Percentiles rank a stretch among this genome's conserved stretches.
Evolutionary conservation across 2,113 vertebrate genomes (phyloP).

Genomic region (Eulacestoma nigropectus): DNA sequence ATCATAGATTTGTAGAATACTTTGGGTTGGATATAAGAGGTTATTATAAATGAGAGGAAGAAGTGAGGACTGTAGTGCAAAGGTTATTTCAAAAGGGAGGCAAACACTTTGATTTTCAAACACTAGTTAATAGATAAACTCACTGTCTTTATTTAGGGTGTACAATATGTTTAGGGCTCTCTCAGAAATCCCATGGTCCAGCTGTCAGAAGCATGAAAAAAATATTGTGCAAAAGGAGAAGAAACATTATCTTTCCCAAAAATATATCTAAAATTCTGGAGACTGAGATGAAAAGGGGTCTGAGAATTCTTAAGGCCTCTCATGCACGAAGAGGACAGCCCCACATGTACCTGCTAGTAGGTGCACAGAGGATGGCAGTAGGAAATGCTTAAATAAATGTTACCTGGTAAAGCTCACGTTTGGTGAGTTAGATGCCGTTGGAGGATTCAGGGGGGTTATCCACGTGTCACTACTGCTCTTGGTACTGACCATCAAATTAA

Average conservation of each 20-base stretch:
- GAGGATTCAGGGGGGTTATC: not conserved
- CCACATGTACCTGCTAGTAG: not conserved
- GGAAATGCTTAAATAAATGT: not conserved
- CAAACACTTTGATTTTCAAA: not conserved
- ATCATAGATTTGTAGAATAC: fast-evolving
- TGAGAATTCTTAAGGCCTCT: not conserved
- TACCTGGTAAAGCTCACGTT: not conserved
- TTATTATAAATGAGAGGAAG: not conserved
- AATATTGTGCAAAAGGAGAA: not conserved
- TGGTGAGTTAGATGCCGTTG: not conserved
- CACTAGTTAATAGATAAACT: not conserved
- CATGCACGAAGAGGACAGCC: not conserved
- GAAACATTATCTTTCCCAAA: not conserved
- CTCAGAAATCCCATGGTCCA: not conserved
- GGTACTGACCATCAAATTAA: not conserved
- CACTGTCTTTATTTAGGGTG: not conserved
- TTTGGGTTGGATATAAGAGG: not conserved
- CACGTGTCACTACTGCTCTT: not conserved
- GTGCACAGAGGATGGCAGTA: not conserved
- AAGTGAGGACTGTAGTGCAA: not conserved
- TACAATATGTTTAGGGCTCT: not conserved
- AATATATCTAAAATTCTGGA: not conserved
- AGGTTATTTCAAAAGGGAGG: not conserved
- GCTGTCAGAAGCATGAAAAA: not conserved
- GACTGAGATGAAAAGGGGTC: not conserved